phyloP scores from a whole-genome alignment of 2,888 invertebrate species.

The Dyspetes luteomarginatus region DNA sequence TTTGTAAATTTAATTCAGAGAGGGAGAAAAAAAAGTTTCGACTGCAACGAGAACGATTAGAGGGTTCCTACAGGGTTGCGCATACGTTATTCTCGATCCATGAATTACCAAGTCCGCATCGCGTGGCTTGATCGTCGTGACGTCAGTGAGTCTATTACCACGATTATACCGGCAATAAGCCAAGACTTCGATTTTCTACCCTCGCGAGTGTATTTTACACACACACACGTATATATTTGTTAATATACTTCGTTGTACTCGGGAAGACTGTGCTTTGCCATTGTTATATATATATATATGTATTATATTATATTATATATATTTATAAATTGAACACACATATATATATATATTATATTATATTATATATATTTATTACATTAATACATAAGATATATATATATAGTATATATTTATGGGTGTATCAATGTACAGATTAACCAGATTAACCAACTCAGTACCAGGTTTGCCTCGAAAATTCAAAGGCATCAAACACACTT shows the following conservation, averaged over 20 bases:
- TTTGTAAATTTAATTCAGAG: too few relatives aligned
- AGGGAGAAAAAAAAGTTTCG: background rate
- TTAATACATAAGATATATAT: too few relatives aligned
- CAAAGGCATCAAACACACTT: too few relatives aligned
- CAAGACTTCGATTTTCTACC: constrained; percentile 53
- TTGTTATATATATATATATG: constrained; percentile 1
- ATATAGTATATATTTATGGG: constrained; percentile 12
- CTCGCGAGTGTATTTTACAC: background rate
- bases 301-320: too few relatives aligned
- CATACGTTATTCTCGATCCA: constrained; percentile 66
- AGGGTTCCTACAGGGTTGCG: constrained; percentile 56
- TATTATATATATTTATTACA: too few relatives aligned
- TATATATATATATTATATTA: too few relatives aligned
- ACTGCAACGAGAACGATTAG: constrained; percentile 49
- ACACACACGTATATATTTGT: background rate
- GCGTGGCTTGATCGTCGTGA: constrained; percentile 63
- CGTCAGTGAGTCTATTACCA: constrained; percentile 53
- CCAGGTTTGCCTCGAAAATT: background rate
- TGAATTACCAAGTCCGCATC: constrained; percentile 66
- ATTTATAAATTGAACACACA: too few relatives aligned
- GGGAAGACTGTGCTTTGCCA: constrained; percentile 16
- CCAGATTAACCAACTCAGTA: too few relatives aligned
- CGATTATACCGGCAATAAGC: constrained; percentile 59
- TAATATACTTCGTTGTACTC: background rate
- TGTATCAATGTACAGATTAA: too few relatives aligned